Base-by-base conservation (phyloP, 2,113 vertebrate genomes). In the Plectropomus leopardus region DNA sequence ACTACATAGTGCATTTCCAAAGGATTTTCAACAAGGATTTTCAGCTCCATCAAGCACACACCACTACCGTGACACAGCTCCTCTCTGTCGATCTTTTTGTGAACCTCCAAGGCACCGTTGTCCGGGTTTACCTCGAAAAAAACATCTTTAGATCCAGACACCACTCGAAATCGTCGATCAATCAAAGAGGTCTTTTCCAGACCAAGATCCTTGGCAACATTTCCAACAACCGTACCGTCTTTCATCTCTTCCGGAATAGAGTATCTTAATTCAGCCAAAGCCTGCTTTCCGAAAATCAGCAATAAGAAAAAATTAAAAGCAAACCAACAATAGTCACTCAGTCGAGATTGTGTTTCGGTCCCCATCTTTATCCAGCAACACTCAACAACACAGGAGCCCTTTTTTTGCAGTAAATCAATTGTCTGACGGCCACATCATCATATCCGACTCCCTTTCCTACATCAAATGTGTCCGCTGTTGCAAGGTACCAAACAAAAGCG, bases 131-230 rank as follows among this genome's bases (percentile, higher is more conserved):
- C 78, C 53, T 77, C 78, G 19, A 95, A 95, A 76, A 88, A 72
- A 0, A 80, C 55, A 1, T 93, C 87, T 14, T 84, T 85, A 3
- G 77, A 68, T 16, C 74, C 86, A 26, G 93, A 91, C 3, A 93
- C 89, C 44, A 95, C 88, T 17, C 94, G 91, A 53, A 94, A 88
- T 60, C 68, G 89, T 44, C 45, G 89, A 66, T 48, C 69, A 26
- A 6, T 45, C 70, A 66, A 93, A 16, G 3, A 70, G 40, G 4
- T 48, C 74, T 16, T 82, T 1, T 94, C 93, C 32, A 95, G 58
- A 4, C 92, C 94, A 3, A 94, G 86, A 89, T 95, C 94, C 63
- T 93, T 95, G 0, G 93, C 93, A n/a, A n/a, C n/a, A n/a, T n/a
- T n/a, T n/a, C n/a, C n/a, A n/a, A n/a, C n/a, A n/a, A n/a, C n/a